Base-by-base conservation (phyloP, 2,797 vertebrate genomes). In the Melanotaenia boesemani region DNA sequence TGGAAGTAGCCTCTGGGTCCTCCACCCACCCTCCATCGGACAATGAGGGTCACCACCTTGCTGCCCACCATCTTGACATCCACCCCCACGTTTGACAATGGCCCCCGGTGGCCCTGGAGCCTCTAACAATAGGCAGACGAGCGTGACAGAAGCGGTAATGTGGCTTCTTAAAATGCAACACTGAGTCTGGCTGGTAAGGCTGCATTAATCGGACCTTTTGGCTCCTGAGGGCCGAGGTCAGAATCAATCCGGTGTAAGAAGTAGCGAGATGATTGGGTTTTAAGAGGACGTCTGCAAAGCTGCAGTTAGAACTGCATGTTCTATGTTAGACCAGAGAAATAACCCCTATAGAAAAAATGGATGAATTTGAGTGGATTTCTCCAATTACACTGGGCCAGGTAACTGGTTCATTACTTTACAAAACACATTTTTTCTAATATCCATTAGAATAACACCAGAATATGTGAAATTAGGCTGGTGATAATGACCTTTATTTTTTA, bases 31-130 rank as follows among this genome's bases (percentile, higher is more conserved):
- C 77, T 74, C 50, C 1, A 39, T 32, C 2, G 15, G 62, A 90
- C 89, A 92, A 91, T 89, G 61, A 61, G 79, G 92, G 88, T 92
- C 89, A 82, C 30, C 82, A 82, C 88, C 88, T 85, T 67, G 28
- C 87, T 80, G 86, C 80, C 85, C 81, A 84, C 88, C 89, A 83
- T 89, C 90, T 90, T 93, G 88, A 91, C 91, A 88, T 82, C 91
- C 83, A 87, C 86, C 88, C 86, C 86, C 76, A 62, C 65, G 1
- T 70, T 83, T 86, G 86, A 91, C 86, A 90, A 88, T 84, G 83
- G 80, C 84, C 84, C 82, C 65, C 20, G 26, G 71, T 58, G 74
- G 74, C 73, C 71, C 65, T 9, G 8, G 57, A 58, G 71, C 6
- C 18, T 6, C 80, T 72, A 65, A 90, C 80, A 89, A 89, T 77